A percentile compares a stretch with the other conserved stretches of the same genome.
Evolutionary conservation across 2,797 vertebrate genomes (phyloP).

Genomic region (Podarcis lilfordi): DNA sequence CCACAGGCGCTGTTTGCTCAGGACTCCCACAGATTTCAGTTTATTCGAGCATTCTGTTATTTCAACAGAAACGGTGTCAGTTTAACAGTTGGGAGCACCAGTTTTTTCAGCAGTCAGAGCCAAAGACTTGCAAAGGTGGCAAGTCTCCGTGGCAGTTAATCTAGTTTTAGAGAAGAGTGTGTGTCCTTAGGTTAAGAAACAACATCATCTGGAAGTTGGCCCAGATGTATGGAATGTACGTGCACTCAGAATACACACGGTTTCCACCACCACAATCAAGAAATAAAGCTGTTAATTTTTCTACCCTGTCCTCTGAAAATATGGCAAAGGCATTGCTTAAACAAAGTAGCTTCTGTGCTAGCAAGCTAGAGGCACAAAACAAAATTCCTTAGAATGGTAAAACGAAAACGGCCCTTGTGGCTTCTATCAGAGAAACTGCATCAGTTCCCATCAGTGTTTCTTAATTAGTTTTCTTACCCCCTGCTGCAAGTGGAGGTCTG

Average conservation of each 20-base stretch:
- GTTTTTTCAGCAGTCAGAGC: not conserved
- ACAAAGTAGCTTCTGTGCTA: not conserved
- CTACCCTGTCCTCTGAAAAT: not conserved
- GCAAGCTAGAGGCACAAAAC: not conserved
- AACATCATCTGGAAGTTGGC: constrained; percentile 31
- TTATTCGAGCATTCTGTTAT: constrained; percentile 50
- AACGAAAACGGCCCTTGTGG: not conserved
- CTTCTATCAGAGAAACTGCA: constrained; percentile 33
- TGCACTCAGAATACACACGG: constrained; percentile 5
- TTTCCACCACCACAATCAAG: not conserved
- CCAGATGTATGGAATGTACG: constrained; percentile 34
- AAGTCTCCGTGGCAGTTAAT: constrained; percentile 6
- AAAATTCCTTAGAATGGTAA: constrained; percentile 16
- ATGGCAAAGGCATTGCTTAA: not conserved
- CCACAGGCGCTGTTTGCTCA: constrained; percentile 23
- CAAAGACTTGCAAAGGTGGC: constrained; percentile 28
- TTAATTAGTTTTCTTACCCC: constrained; percentile 52
- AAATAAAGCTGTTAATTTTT: constrained; percentile 27
- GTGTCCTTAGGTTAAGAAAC: constrained; percentile 31
- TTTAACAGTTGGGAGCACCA: constrained; percentile 27
- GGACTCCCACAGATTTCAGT: constrained; percentile 20
- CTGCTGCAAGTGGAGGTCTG: constrained; percentile 19
- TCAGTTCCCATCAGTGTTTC: constrained; percentile 35
- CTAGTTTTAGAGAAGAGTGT: not conserved
- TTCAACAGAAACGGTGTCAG: constrained; percentile 36